Conservation (phyloP, 2,113 vertebrate genomes). For the Hyaena hyaena region DNA sequence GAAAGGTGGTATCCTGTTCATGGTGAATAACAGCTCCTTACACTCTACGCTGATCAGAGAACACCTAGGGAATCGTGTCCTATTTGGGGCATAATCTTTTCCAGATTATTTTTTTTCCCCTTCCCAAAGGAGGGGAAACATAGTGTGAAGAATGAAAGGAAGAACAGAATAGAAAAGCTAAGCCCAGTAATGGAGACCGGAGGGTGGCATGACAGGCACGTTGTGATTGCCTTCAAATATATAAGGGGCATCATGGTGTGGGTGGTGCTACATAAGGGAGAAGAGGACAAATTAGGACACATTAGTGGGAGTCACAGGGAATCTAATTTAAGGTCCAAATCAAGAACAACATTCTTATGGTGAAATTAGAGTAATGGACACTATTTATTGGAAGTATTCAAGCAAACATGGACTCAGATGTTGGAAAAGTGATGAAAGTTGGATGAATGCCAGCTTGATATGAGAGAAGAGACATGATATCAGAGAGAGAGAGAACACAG, state of each 20-base stretch:
- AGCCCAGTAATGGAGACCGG: background rate
- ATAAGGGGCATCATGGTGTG: background rate
- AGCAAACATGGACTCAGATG: background rate
- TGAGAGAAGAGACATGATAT: background rate
- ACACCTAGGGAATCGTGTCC: conserved; percentile 61
- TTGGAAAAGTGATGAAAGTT: conserved; percentile 14
- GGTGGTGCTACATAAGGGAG: background rate
- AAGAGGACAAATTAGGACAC: background rate
- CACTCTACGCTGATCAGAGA: conserved; percentile 54
- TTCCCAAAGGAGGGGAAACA: conserved; percentile 53
- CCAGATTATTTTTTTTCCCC: too few relatives aligned
- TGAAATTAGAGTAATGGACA: background rate
- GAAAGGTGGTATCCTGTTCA: conserved; percentile 60
- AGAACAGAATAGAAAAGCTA: conserved; percentile 49
- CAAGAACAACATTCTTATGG: background rate
- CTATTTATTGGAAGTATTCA: background rate
- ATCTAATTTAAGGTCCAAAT: conserved; percentile 26
- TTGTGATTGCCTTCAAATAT: background rate
- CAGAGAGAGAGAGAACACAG: background rate
- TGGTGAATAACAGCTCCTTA: conserved; percentile 51
- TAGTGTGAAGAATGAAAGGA: conserved; percentile 64
- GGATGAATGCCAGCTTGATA: background rate
- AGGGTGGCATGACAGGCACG: background rate
- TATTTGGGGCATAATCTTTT: conserved; percentile 63
- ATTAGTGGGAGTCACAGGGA: background rate